Evolutionary conservation across 2,113 vertebrate genomes (phyloP).

Genomic region (Gymnarchus niloticus): DNA sequence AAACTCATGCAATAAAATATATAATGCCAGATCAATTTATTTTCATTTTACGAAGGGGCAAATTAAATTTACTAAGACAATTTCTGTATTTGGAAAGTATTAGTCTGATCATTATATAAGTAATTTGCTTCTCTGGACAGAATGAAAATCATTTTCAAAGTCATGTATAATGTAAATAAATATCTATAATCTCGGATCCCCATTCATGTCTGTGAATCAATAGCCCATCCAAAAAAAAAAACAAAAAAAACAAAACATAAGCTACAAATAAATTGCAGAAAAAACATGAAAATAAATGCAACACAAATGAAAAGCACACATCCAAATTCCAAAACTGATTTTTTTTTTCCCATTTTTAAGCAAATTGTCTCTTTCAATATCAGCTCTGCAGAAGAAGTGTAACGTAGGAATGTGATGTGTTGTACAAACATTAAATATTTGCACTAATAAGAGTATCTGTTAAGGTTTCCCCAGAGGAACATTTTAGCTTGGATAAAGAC

Average conservation of each 20-base stretch:
- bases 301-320: too few relatives aligned
- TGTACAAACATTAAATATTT: background rate
- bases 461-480: too few relatives aligned
- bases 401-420: background rate
- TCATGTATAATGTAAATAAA: background rate
- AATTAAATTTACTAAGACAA: constrained; percentile 1
- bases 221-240: background rate
- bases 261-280: background rate
- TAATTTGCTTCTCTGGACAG: background rate
- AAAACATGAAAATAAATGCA: background rate
- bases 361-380: background rate
- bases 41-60: background rate
- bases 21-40: background rate
- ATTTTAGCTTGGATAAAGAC: too few relatives aligned
- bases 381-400: background rate
- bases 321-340: too few relatives aligned
- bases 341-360: background rate
- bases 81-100: background rate
- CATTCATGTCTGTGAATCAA: background rate
- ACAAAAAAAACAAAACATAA: background rate
- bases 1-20: background rate
- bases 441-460: background rate
- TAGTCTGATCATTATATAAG: background rate
- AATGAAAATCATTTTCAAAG: background rate
- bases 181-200: background rate